phyloP scores from a whole-genome alignment of 2,113 vertebrate genomes.

The Scytalopus superciliaris region DNA sequence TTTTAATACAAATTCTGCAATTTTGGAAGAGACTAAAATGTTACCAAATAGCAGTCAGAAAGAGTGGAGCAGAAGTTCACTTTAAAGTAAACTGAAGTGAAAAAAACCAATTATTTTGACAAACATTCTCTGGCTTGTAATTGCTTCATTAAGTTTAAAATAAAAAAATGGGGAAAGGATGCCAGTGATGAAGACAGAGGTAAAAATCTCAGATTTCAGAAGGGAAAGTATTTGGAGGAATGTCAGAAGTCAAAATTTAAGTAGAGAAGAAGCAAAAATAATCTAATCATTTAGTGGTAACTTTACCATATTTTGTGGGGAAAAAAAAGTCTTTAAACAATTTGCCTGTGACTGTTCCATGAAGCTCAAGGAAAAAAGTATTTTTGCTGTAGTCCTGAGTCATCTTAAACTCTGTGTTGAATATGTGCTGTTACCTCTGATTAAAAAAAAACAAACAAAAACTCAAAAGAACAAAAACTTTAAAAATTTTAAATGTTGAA shows the following conservation, averaged over 20 bases:
- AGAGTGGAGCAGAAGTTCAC: neutral
- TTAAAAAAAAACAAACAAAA: neutral
- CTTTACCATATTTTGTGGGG: neutral
- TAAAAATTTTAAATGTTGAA: neutral
- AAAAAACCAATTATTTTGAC: neutral
- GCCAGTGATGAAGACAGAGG: neutral
- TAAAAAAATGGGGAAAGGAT: neutral
- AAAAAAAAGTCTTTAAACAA: neutral
- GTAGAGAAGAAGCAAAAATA: neutral
- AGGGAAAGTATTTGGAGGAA: neutral
- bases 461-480: neutral
- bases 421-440: neutral
- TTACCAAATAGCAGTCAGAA: neutral
- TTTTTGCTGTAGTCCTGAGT: neutral
- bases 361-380: neutral
- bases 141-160: neutral
- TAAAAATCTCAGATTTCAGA: neutral
- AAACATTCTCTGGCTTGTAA: neutral
- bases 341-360: neutral
- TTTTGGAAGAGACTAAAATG: neutral
- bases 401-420: neutral
- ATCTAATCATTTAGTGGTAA: neutral
- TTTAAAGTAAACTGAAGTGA: neutral
- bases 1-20: neutral
- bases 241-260: neutral